These are phyloP conservation scores for Timema podura DNA, from an alignment of 2,888 invertebrate genomes.

Conservation along the genomic window DNA sequence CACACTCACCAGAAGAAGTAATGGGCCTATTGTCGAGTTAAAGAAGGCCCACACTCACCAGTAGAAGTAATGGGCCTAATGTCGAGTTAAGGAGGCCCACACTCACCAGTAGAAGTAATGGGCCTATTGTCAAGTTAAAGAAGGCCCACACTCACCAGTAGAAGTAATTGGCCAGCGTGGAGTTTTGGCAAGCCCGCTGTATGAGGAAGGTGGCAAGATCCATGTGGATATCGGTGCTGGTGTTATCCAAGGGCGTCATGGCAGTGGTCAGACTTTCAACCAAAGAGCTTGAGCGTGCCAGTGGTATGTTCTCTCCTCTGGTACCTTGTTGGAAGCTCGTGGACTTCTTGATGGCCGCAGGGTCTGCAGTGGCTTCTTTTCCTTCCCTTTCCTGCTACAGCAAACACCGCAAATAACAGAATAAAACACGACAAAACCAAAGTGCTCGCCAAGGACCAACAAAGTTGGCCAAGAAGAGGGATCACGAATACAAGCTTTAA, in stretches of 20 bases:
- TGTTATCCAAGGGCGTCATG: conserved; percentile 10
- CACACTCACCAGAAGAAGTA: too few species aligned
- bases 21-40: too few species aligned
- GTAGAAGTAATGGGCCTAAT: too few species aligned
- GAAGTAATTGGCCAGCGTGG: conserved; percentile 90
- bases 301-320: neutral
- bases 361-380: conserved; percentile 9
- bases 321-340: conserved; percentile 21
- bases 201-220: conserved; percentile 91
- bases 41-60: too few species aligned
- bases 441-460: too few species aligned
- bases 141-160: conserved; percentile 65
- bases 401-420: neutral
- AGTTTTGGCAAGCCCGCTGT: conserved; percentile 81
- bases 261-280: conserved; percentile 14
- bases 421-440: too few species aligned
- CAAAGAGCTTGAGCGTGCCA: conserved; percentile 21
- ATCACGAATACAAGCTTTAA: too few species aligned
- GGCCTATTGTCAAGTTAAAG: too few species aligned
- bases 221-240: conserved; percentile 17
- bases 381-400: conserved; percentile 14
- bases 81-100: too few species aligned
- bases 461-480: too few species aligned
- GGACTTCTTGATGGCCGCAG: conserved; percentile 24
- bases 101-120: too few species aligned